Evolutionary conservation across 2,113 vertebrate genomes (phyloP).

Genomic region (Prunella himalayana): DNA sequence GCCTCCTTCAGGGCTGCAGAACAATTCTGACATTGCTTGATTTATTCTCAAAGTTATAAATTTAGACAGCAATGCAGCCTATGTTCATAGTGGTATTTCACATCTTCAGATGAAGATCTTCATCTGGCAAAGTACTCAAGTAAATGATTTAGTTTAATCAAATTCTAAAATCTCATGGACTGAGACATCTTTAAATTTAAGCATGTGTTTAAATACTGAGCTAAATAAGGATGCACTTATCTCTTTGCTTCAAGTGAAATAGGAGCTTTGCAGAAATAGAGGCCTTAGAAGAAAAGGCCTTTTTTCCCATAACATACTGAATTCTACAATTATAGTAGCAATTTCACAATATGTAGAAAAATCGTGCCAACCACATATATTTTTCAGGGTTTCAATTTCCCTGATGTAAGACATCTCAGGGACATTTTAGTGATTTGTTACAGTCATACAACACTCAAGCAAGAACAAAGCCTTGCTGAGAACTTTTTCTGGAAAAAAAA

Average conservation of each 20-base stretch:
- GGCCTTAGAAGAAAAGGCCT: not conserved
- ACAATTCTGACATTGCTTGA: not conserved
- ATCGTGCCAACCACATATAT: not conserved
- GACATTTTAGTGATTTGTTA: constrained; percentile 57
- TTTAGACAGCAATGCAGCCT: not conserved
- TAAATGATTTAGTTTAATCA: not conserved
- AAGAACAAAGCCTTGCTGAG: constrained; percentile 24
- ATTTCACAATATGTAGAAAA: constrained; percentile 22
- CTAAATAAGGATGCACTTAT: not conserved
- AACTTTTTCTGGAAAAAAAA: not conserved
- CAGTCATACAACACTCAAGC: not conserved
- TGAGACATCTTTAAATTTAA: not conserved
- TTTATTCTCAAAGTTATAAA: not conserved
- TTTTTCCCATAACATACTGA: not conserved
- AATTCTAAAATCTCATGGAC: not conserved
- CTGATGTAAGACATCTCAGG: constrained; percentile 43
- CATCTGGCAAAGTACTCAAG: not conserved
- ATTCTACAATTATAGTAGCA: constrained; percentile 2
- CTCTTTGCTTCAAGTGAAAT: not conserved
- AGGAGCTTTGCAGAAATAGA: not conserved
- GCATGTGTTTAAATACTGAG: not conserved
- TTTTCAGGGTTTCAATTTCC: constrained; percentile 54
- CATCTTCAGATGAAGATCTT: not conserved
- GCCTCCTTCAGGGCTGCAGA: not conserved
- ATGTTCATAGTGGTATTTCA: not conserved